Base-by-base conservation (phyloP, 2,797 vertebrate species). In the Anabacerthia variegaticeps region DNA sequence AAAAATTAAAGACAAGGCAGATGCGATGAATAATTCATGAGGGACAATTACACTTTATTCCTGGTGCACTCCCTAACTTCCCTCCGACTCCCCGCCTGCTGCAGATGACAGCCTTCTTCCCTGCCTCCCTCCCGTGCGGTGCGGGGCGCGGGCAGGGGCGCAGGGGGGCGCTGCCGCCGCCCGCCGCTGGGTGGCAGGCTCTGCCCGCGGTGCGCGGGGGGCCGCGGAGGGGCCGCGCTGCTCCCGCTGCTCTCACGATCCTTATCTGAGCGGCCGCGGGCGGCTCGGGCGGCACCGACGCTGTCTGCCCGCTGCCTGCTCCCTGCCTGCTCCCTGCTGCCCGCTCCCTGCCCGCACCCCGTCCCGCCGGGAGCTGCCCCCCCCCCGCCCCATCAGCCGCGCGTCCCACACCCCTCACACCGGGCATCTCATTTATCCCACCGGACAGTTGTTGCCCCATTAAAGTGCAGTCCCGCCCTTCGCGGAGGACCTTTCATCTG, bases 401-500 rank as follows among this genome's bases (percentile, higher is more conserved):
- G 74, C 56, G 81, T 92, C 91, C 81, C 93, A 44, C 89, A 73
- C 75, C 52, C 95, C 73, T 82, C 73, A 26, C 41, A 55, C 68
- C 85, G 95, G 89, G 89, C 93, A 82, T 92, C 96, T 95, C 94
- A 92, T 96, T 96, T 96, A 94, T 92, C 94, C 93, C 97, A 93
- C 93, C 96, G 98, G 98, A 99, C 98, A 98, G 98, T 98, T 97
- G 98, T 98, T 98, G 96, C 94, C 93, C 98, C 97, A 98, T 98
- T 98, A 98, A 98, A 98, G 98, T 98, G 98, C 98, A 96, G 98
- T 98, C 98, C 92, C 98, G 98, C 98, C 98, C 98, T 98, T 84
- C 98, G 93, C 97, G 48, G 54, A 96, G 98, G 97, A 98, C 99
- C 96, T 99, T 99, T 99, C 99, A 99, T 99, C 98, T 99, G 97